Evolutionary conservation across 1,140 invertebrate species (phyloP), one percentile per base, ranked within the genome.

Genomic region (Ceratina japonica): DNA sequence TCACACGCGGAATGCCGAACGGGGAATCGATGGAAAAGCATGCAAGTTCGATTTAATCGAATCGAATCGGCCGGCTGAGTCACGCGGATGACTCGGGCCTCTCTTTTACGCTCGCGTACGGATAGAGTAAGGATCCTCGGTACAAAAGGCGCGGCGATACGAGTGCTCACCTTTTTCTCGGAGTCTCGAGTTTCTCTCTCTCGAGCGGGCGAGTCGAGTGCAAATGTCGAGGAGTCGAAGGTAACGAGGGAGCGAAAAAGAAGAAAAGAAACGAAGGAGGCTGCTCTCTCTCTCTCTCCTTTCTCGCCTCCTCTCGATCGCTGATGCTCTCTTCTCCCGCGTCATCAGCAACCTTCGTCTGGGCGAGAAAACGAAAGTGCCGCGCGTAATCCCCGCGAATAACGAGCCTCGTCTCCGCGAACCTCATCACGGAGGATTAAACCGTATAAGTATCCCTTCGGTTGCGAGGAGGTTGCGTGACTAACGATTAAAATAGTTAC

Each of bases 151-250:
- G 83, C 83, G 79, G 72, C 61, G 22, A 13, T 83, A 58, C 54
- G 77, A 81, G 78, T 85, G 69, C 66, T 59, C 69, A 59, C 72
- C 79, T 81, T 72, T 59, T 61, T 70, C 74, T 54, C 13, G 3
- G 37, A 51, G 8, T 7, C 22, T 16, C n/a, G 20, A 22, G n/a
- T 49, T 65, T 20, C 44, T 20, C 31, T 52, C 18, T 70, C 12
- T 4, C 54, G 27, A 4, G 27, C 4, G 27, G 27, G 27, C 27
- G 27, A 31, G 27, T 51, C 24, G 82, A 84, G 82, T 84, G 79
- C 70, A 84, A 85, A 85, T 84, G 79, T 85, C 83, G 82, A 63
- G 63, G 75, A 85, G 83, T 79, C 80, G 83, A 85, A 85, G 84
- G 83, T 84, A 85, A 85, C 72, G 76, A 80, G 83, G 20, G 66